These are phyloP conservation scores for Anguilla megastoma DNA, from an alignment of 2,797 vertebrate genomes.

Conservation along the genomic window DNA sequence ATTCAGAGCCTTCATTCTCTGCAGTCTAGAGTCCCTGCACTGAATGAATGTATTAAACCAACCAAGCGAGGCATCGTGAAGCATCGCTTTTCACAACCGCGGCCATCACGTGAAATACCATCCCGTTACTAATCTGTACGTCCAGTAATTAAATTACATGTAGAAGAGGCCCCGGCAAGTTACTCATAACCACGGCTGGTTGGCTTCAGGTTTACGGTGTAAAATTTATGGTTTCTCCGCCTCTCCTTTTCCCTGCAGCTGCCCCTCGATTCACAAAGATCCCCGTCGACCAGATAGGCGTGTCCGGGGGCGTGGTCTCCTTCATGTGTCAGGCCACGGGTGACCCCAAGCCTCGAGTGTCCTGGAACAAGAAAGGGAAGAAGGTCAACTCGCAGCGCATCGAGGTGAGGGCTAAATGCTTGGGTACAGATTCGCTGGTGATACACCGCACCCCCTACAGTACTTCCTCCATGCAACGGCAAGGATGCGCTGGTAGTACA, in stretches of 20 bases:
- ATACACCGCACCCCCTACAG: background rate
- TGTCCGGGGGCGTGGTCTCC: constrained; percentile 94
- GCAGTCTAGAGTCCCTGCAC: background rate
- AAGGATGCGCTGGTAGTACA: background rate
- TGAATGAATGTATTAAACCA: constrained; percentile 16
- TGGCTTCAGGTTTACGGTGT: constrained; percentile 34
- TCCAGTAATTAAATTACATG: constrained; percentile 19
- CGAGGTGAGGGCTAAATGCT: constrained; percentile 77
- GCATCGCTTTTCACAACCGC: background rate
- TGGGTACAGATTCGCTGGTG: background rate
- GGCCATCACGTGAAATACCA: background rate
- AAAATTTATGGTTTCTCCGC: constrained; percentile 23
- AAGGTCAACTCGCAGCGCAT: constrained; percentile 98
- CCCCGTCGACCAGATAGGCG: constrained; percentile 93
- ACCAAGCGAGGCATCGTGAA: background rate
- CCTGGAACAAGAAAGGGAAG: constrained; percentile 99
- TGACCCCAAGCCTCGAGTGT: constrained; percentile 90
- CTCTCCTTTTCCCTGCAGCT: constrained; percentile 51
- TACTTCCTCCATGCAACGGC: background rate
- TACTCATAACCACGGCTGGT: constrained; percentile 20
- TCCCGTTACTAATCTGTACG: background rate
- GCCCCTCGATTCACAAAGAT: constrained; percentile 82
- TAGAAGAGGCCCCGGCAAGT: background rate
- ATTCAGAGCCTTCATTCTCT: background rate
- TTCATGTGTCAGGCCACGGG: constrained; percentile 95